Base-by-base conservation (phyloP, 2,113 vertebrate species). In the Petromus typicus region DNA sequence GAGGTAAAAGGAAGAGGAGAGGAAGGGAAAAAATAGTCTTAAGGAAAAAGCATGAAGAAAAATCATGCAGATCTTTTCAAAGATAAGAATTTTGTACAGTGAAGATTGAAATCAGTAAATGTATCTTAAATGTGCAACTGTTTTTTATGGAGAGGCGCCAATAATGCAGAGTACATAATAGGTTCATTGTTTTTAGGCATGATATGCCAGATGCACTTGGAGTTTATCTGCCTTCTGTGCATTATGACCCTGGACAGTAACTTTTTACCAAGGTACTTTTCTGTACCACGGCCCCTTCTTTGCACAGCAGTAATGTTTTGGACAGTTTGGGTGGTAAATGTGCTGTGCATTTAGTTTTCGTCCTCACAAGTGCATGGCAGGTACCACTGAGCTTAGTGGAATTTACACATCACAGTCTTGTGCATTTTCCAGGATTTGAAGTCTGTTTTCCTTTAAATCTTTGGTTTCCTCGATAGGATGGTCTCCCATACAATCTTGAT, bases 371-470 rank as follows among this genome's bases (percentile, higher is more conserved):
- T 30, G 0, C 20, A 73, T 81, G 59, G 86, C 57, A 45, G 95
- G 89, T 86, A 43, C 45, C 66, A 51, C 1, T 66, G 84, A 90
- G 92, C 84, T 91, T 54, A 56, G 54, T 94, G 84, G 79, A 54
- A 86, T 96, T 92, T 92, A 69, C 87, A 90, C 32, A 90, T 76
- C 75, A 91, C 89, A 86, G 86, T 90, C 90, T 86, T 83, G 5
- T 85, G 86, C 91, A 87, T 64, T 90, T 97, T 94, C 20, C 64
- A 92, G 69, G 90, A 69, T 90, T 92, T 90, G 92, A 48, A 25
- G 82, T 78, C 94, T 95, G 71, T 97, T 96, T 96, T 92, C 61
- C 16, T 85, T 78, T 57, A 90, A 91, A 71, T 45, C 30, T 37
- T 94, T 79, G n/a, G 71, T 0, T 17, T 95, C n/a, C 43, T 97